Conservation (phyloP, 2,888 invertebrate species). For the Euzophera pinguis region DNA sequence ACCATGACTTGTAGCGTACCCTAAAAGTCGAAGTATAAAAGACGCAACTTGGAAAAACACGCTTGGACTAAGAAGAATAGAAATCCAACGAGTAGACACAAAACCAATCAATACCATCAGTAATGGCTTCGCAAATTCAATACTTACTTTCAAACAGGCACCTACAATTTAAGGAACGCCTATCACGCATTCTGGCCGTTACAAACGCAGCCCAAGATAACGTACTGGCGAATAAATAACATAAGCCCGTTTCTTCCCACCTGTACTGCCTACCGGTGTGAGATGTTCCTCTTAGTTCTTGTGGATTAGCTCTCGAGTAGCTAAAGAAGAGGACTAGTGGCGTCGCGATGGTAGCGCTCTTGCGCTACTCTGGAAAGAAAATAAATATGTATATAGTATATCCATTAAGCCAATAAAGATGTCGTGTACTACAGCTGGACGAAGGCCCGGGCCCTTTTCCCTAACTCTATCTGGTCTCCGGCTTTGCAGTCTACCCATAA, state of each 20-base stretch:
- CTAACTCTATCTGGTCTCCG: no score
- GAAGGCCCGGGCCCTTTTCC: no score
- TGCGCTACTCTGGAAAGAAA: no score
- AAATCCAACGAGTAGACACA: not conserved
- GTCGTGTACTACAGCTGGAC: no score
- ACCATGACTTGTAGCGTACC: no score
- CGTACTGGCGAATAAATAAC: slow-evolving; percentile 12
- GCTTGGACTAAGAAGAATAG: not conserved
- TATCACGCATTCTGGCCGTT: not conserved
- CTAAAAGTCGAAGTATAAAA: no score
- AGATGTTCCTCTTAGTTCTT: not conserved
- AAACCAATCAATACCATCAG: not conserved
- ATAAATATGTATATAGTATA: no score
- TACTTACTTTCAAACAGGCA: not conserved
- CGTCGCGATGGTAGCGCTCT: no score
- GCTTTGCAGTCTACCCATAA: no score
- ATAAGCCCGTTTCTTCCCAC: slow-evolving; percentile 8
- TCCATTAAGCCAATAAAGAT: no score
- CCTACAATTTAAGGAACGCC: not conserved
- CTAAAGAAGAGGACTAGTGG: no score
- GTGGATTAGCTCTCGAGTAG: not conserved
- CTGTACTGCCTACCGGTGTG: slow-evolving; percentile 8
- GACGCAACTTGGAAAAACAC: no score
- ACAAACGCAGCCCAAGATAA: slow-evolving; percentile 7
- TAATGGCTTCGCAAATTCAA: not conserved